Percentiles rank a stretch among this genome's conserved stretches.
phyloP scores from a whole-genome alignment of 1,140 invertebrate genomes.

The Brachionus koreanus region DNA sequence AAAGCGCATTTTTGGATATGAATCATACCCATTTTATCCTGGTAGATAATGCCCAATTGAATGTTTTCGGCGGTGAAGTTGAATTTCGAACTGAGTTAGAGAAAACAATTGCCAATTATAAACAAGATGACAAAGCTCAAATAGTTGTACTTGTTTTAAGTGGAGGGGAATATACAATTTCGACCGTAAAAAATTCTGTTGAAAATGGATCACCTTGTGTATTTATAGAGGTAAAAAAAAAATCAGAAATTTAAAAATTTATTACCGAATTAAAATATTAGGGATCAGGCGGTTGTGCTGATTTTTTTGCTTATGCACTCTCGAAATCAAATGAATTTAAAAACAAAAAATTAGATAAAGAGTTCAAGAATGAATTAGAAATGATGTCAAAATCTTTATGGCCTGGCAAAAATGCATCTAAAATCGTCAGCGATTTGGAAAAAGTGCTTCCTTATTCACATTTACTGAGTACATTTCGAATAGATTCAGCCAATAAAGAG shows the following conservation, averaged over 20 bases:
- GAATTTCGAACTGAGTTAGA: slow-evolving; percentile 10
- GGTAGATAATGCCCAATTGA: slow-evolving; percentile 56
- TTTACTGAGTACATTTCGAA: not conserved
- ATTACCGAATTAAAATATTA: not conserved
- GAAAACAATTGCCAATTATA: slow-evolving; percentile 23
- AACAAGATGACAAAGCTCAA: slow-evolving; percentile 53
- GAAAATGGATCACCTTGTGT: slow-evolving; percentile 32
- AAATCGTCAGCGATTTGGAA: not conserved
- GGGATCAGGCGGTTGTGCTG: slow-evolving; percentile 41
- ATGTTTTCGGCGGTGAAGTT: slow-evolving; percentile 45
- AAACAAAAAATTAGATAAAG: not conserved
- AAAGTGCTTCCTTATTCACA: not conserved
- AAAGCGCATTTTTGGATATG: slow-evolving; percentile 55
- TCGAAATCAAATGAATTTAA: not conserved
- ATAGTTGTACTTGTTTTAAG: slow-evolving; percentile 58
- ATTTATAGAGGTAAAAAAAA: not conserved
- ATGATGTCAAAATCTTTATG: not conserved
- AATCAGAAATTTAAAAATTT: not conserved
- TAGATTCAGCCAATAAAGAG: not conserved
- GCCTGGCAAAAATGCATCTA: not conserved
- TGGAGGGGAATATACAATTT: slow-evolving; percentile 57
- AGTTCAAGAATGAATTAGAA: not conserved
- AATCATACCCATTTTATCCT: slow-evolving; percentile 62
- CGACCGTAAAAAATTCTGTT: slow-evolving; percentile 47
- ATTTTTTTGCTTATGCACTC: slow-evolving; percentile 41